phyloP scores from a whole-genome alignment of 2,888 invertebrate genomes.

The Ypsolopha scabrella region DNA sequence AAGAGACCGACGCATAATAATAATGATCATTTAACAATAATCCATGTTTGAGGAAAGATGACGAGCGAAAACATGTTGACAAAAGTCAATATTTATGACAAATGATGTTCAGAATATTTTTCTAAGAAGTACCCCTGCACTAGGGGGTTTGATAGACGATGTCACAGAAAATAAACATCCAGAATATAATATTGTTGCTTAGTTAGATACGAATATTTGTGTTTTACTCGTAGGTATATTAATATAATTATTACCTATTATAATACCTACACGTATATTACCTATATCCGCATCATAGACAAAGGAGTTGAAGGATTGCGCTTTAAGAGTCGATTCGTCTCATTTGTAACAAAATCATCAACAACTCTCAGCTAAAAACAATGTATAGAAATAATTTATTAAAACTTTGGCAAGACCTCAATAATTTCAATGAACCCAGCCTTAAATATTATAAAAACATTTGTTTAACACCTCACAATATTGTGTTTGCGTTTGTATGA shows the following conservation, averaged over 20 bases:
- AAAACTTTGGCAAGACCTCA: too few species aligned
- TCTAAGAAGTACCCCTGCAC: constrained; percentile 16
- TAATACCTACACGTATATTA: background rate
- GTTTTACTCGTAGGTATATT: background rate
- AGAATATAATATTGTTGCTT: background rate
- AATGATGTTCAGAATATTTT: constrained; percentile 25
- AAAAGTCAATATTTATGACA: constrained; percentile 28
- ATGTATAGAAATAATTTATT: too few species aligned
- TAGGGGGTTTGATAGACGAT: background rate
- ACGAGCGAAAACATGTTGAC: constrained; percentile 28
- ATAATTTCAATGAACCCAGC: too few species aligned
- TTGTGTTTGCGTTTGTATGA: too few species aligned
- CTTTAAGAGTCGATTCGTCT: too few species aligned
- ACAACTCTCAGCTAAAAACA: too few species aligned
- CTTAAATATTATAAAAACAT: too few species aligned
- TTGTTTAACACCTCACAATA: background rate
- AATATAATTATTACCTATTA: background rate
- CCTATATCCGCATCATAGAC: background rate
- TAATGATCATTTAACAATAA: background rate
- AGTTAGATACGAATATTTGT: too few species aligned
- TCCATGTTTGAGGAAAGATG: constrained; percentile 24
- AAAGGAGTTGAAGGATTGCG: too few species aligned
- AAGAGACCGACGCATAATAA: constrained; percentile 3
- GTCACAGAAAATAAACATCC: background rate
- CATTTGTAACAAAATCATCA: too few species aligned